These are phyloP conservation scores for Tragelaphus scriptus DNA, from an alignment of 2,113 vertebrate genomes.

Conservation along the genomic window DNA sequence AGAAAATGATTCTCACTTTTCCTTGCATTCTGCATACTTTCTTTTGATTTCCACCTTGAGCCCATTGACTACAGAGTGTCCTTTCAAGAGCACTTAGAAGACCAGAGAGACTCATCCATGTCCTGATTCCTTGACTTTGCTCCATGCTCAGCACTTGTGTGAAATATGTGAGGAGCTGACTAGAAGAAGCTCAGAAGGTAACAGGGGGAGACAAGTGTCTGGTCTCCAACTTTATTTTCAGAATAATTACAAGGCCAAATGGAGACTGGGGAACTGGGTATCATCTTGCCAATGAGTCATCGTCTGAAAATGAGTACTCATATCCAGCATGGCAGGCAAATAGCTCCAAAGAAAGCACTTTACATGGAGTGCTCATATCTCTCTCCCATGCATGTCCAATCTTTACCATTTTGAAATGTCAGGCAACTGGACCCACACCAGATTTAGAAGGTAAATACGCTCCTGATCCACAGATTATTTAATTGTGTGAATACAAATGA, in stretches of 20 bases:
- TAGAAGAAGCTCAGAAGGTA: not conserved
- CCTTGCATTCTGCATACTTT: not conserved
- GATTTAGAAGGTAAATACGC: not conserved
- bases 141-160: not conserved
- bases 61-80: constrained; percentile 39
- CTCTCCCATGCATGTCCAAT: not conserved
- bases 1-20: constrained; percentile 20
- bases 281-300: not conserved
- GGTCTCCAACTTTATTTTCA: not conserved
- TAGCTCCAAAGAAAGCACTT: not conserved
- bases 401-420: constrained; percentile 19
- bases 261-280: not conserved
- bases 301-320: not conserved
- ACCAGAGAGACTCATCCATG: not conserved
- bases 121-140: constrained; percentile 30
- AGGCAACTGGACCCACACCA: not conserved
- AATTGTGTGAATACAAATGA: not conserved
- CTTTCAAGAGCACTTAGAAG: constrained; percentile 37
- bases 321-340: not conserved
- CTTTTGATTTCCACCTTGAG: constrained; percentile 13
- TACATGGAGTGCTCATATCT: not conserved
- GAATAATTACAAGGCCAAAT: constrained; percentile 2
- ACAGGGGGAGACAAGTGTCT: not conserved
- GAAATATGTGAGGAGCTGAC: constrained; percentile 9
- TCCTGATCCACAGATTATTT: not conserved